phyloP scores from a whole-genome alignment of 2,888 invertebrate species.

The Lacanobia oleracea region DNA sequence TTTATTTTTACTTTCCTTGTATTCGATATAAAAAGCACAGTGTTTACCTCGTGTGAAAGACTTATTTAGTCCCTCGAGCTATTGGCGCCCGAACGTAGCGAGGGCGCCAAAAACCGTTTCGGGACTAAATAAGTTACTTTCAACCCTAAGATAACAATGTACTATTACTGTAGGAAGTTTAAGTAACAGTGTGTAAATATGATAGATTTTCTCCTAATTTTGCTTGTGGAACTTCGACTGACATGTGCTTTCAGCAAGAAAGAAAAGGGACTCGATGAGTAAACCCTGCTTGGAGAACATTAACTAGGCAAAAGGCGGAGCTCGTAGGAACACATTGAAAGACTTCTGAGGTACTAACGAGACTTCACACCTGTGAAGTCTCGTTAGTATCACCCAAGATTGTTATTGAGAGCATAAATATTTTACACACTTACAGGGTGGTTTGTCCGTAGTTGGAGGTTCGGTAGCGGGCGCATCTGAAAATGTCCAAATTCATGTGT shows the following conservation, averaged over 20 bases:
- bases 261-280: background rate
- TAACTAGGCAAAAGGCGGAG: background rate
- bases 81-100: too few relatives aligned
- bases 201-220: background rate
- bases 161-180: background rate
- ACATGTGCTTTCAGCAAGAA: background rate
- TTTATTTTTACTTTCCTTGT: too few relatives aligned
- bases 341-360: background rate
- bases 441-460: background rate
- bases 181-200: background rate
- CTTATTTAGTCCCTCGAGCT: too few relatives aligned
- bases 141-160: too few relatives aligned
- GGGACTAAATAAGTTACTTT: too few relatives aligned
- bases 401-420: background rate
- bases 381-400: background rate
- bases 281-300: background rate
- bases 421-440: conserved; percentile 2
- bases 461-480: background rate
- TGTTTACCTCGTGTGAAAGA: too few relatives aligned
- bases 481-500: background rate
- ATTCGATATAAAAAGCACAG: too few relatives aligned
- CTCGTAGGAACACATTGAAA: background rate
- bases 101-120: too few relatives aligned
- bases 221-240: background rate
- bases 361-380: too few relatives aligned